A percentile compares a stretch with the other conserved stretches of the same genome.
Evolutionary conservation across 2,113 vertebrate species (phyloP).

Genomic region (Peucedramus taeniatus): DNA sequence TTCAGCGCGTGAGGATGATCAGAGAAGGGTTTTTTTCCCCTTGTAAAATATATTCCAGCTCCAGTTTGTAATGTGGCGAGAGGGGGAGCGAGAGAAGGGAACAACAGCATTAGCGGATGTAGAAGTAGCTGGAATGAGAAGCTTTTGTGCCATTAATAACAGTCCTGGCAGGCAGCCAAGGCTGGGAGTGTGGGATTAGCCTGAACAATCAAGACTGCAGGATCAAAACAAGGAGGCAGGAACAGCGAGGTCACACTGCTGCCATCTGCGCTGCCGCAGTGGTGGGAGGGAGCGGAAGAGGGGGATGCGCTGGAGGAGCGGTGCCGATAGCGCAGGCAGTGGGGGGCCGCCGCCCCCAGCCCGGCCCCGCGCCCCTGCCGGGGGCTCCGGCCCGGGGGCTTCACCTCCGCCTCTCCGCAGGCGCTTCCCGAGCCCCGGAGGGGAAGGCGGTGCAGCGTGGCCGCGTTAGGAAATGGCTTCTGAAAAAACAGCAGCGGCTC

Average conservation of each 20-base stretch:
- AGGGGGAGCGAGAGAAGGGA: constrained; percentile 26
- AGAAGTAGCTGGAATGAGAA: constrained; percentile 80
- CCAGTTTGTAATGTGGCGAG: constrained; percentile 21
- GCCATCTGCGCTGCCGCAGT: constrained; percentile 89
- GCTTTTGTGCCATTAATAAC: constrained; percentile 88
- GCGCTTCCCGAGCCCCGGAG: background rate
- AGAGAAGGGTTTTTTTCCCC: background rate
- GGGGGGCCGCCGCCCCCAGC: background rate
- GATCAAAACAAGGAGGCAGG: constrained; percentile 90
- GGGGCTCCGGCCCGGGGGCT: background rate
- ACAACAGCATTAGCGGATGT: constrained; percentile 68
- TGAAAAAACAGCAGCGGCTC: background rate
- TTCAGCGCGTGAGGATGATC: background rate
- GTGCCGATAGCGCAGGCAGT: background rate
- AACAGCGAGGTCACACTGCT: constrained; percentile 87
- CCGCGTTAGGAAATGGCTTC: background rate
- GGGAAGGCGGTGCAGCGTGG: accelerated
- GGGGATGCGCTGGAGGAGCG: constrained; percentile 31
- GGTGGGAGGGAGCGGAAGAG: constrained; percentile 78
- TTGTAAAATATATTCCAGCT: constrained; percentile 23
- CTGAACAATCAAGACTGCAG: constrained; percentile 86
- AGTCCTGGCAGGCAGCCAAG: constrained; percentile 81
- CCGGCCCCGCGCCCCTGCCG: background rate
- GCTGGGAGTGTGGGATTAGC: constrained; percentile 85
- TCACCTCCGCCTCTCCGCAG: background rate